Percentiles rank a stretch among this genome's conserved stretches.
phyloP scores from a whole-genome alignment of 1,140 invertebrate species.

The Drosophila prosaltans region DNA sequence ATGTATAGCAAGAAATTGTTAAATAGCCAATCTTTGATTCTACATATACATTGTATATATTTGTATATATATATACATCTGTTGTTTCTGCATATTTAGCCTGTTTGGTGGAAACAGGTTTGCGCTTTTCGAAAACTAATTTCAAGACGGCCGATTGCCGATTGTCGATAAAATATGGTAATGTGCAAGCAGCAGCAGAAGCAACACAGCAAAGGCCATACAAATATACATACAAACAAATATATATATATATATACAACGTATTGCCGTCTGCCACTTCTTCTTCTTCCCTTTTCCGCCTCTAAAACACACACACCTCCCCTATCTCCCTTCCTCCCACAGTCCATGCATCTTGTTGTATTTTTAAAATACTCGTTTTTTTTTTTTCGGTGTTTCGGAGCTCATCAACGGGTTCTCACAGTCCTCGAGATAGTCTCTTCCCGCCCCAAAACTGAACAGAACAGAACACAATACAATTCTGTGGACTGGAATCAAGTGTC shows the following conservation, averaged over 20 bases:
- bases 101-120: constrained; percentile 50
- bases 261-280: background rate
- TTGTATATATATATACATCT: background rate
- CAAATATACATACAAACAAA: background rate
- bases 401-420: background rate
- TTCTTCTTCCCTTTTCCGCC: background rate
- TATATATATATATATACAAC: background rate
- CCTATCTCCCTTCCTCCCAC: background rate
- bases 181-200: constrained; percentile 11
- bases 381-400: constrained; percentile 21
- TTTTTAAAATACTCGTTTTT: constrained; percentile 53
- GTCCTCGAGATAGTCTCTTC: background rate
- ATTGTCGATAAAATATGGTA: constrained; percentile 21
- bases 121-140: constrained; percentile 56
- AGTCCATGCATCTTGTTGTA: constrained; percentile 9
- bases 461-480: background rate
- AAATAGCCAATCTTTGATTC: too few species aligned
- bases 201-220: constrained; percentile 5
- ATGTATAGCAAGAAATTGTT: too few species aligned
- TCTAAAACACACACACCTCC: background rate
- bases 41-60: background rate
- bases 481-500: constrained; percentile 4
- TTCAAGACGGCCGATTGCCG: constrained; percentile 30
- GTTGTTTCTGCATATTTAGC: constrained; percentile 11
- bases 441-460: background rate